Evolutionary conservation across 2,113 vertebrate species (phyloP).

Genomic region (Vulpes ferrilata): DNA sequence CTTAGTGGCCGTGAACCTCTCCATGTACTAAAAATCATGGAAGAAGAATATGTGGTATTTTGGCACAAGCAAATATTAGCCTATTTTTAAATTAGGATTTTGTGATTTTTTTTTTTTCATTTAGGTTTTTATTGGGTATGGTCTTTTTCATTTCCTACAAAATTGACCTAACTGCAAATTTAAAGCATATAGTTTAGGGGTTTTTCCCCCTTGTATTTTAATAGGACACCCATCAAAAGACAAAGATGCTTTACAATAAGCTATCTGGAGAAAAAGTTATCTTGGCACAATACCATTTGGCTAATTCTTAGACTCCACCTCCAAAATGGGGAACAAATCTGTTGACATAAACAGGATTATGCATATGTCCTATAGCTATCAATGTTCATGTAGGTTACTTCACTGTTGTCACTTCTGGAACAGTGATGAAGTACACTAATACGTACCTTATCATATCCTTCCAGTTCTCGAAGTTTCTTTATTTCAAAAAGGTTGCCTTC

Average conservation of each 20-base stretch:
- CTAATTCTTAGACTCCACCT: constrained; percentile 12
- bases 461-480: constrained; percentile 94
- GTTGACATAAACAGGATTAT: background rate
- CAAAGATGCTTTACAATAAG: constrained; percentile 53
- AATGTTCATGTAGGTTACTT: constrained; percentile 1
- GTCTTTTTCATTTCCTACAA: constrained; percentile 31
- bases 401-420: background rate
- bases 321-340: constrained; percentile 44
- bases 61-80: background rate
- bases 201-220: background rate
- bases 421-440: background rate
- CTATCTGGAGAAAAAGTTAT: constrained; percentile 1
- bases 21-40: constrained; percentile 94
- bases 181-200: constrained; percentile 4
- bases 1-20: constrained; percentile 98
- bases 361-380: background rate
- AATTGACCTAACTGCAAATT: constrained; percentile 48
- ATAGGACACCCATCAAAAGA: constrained; percentile 37
- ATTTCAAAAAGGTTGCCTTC: constrained; percentile 99
- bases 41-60: constrained; percentile 52
- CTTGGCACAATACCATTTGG: background rate
- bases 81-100: background rate
- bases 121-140: constrained; percentile 32
- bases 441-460: constrained; percentile 97
- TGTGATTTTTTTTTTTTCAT: background rate